phyloP scores from a whole-genome alignment of 1,140 invertebrate genomes.

The Drosophila yakuba region DNA sequence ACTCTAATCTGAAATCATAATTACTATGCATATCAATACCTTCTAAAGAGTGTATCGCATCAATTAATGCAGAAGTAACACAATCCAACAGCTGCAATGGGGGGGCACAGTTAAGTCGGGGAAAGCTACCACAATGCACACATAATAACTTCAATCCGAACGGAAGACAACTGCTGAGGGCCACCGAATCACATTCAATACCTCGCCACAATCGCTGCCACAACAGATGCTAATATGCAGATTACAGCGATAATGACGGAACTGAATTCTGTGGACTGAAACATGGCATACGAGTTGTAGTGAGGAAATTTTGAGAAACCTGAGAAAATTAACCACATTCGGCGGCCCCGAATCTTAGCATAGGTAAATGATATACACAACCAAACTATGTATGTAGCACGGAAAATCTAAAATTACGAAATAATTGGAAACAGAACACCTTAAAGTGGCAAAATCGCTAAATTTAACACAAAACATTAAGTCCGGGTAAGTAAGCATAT shows the following conservation, averaged over 20 bases:
- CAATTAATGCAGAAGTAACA: too few species aligned
- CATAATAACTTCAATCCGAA: slow-evolving; percentile 56
- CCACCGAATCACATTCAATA: slow-evolving; percentile 65
- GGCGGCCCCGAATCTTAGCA: background rate
- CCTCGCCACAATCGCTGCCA: slow-evolving; percentile 49
- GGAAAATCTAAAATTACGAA: background rate
- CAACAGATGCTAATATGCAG: slow-evolving; percentile 38
- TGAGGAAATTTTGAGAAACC: background rate
- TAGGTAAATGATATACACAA: background rate
- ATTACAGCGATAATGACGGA: slow-evolving; percentile 16
- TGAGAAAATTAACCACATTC: too few species aligned
- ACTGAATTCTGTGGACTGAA: slow-evolving; percentile 1
- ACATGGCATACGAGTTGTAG: background rate
- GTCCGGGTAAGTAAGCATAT: too few species aligned
- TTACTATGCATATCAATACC: too few species aligned
- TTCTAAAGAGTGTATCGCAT: too few species aligned
- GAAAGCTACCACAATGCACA: slow-evolving; percentile 33
- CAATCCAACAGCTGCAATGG: too few species aligned
- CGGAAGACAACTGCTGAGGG: slow-evolving; percentile 37
- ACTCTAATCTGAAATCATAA: too few species aligned
- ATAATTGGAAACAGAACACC: background rate
- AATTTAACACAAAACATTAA: background rate
- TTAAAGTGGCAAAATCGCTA: background rate
- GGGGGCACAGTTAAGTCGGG: background rate
- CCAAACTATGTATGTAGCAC: background rate